Base-by-base conservation (phyloP, 2,113 vertebrate species). In the Ardeotis arabs region DNA sequence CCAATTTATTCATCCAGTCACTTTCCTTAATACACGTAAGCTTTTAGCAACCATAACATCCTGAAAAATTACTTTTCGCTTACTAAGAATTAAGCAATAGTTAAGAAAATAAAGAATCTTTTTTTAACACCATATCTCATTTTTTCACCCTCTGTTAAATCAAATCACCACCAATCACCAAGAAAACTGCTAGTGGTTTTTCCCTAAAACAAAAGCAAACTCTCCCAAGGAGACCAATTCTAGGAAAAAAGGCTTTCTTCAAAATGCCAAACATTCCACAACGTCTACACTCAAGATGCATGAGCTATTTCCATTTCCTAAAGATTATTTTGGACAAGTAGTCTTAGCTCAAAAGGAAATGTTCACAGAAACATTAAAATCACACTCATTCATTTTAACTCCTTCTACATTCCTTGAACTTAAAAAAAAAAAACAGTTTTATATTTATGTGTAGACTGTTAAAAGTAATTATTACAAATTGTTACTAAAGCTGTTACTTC, bases 1-100 rank as follows among this genome's bases (percentile, higher is more conserved):
- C 49, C 23, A 37, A 44, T 45, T 59, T 56, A 70, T 52, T 68
- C 0, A 0, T 20, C 22, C 17, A 24, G 56, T 13, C 4, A 3
- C 28, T 18, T 44, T 59, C 12, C 64, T 64, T 86, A 55, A 84
- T 7, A 3, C 41, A 58, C 2, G 3, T 47, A 83, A 83, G 6
- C 2, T 60, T 56, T 62, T 19, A 84, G 27, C 37, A 96, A 31
- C 7, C 6, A 3, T 29, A 83, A 52, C 2, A 41, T 39, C 17
- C 35, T 25, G 56, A 93, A 89, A 89, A 45, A 16, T 45, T 66
- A 56, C 16, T 41, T 10, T 60, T 44, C 33, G 55, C 33, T 59
- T 60, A 56, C 4, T 56, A 70, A 67, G 22, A 83, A 72, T 28
- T 74, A 83, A 41, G 14, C 31, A 28, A 69, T 8, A 52, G 6